Percentiles rank a stretch among this genome's conserved stretches.
These are phyloP conservation scores for Cremastinae sp. DNA, from an alignment of 2,888 invertebrate genomes.

Conservation along the genomic window DNA sequence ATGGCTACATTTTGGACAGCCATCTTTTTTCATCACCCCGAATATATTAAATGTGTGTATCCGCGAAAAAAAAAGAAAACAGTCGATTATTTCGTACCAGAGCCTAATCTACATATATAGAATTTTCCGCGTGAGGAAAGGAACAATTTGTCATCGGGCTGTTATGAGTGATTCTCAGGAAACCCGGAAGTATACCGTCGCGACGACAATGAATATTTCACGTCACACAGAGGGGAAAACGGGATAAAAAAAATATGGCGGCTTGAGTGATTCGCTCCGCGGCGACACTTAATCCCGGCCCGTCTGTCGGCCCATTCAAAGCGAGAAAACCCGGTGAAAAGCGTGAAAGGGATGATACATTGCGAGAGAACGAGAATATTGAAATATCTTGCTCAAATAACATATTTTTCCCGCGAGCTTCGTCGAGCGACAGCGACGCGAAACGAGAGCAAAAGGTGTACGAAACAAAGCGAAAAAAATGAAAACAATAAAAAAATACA, in stretches of 20 bases:
- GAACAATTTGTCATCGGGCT: constrained; percentile 72
- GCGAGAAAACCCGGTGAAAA: constrained; percentile 15
- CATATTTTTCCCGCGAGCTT: constrained; percentile 50
- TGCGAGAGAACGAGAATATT: constrained; percentile 41
- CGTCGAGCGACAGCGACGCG: constrained; percentile 17
- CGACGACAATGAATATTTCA: neutral
- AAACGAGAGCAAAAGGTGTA: neutral
- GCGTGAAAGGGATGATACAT: constrained; percentile 46
- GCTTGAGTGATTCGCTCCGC: constrained; percentile 75
- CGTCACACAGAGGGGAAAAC: constrained; percentile 13
- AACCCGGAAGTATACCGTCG: constrained; percentile 42
- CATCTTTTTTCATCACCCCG: no score
- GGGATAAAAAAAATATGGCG: constrained; percentile 52
- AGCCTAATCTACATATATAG: no score
- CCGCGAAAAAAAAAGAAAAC: neutral
- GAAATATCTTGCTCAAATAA: constrained; percentile 46
- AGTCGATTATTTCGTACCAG: constrained; percentile 50
- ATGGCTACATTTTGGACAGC: no score
- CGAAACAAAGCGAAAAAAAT: constrained; percentile 15
- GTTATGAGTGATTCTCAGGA: constrained; percentile 60
- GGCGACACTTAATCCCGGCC: constrained; percentile 41
- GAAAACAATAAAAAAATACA: constrained; percentile 14
- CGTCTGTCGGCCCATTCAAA: constrained; percentile 42
- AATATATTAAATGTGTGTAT: no score
- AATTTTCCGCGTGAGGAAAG: no score